Evolutionary conservation across 2,797 vertebrate species (phyloP).

Genomic region (Acropternis orthonyx): DNA sequence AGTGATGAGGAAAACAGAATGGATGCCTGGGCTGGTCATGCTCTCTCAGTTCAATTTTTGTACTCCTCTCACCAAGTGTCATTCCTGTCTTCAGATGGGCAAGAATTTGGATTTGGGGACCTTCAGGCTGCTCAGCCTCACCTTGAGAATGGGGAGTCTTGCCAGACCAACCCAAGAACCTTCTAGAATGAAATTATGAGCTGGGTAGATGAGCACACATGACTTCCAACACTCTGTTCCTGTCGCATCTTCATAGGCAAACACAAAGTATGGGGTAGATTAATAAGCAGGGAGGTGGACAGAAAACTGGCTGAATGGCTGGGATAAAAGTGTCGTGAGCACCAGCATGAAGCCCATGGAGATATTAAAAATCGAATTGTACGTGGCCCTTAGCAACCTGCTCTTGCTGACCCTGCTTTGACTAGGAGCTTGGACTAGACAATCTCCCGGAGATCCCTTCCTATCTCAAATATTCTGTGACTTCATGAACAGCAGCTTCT

Average conservation of each 20-base stretch:
- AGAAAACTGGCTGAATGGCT: neutral
- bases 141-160: neutral
- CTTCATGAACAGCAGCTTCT: neutral
- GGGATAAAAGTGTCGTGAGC: neutral
- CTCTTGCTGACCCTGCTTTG: neutral
- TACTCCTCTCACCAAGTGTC: neutral
- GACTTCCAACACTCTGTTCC: neutral
- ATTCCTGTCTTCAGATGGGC: neutral
- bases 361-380: neutral
- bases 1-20: neutral
- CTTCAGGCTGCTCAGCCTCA: neutral
- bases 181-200: neutral
- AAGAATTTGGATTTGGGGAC: neutral
- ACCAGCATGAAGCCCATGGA: neutral
- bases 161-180: neutral
- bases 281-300: neutral
- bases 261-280: neutral
- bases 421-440: neutral
- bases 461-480: neutral
- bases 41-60: neutral
- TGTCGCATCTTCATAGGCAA: neutral
- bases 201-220: neutral
- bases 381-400: neutral
- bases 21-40: neutral
- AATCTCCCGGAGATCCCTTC: neutral